A percentile compares a stretch with the other conserved stretches of the same genome.
phyloP scores from a whole-genome alignment of 2,888 invertebrate genomes.

The Resseliella maxima region DNA sequence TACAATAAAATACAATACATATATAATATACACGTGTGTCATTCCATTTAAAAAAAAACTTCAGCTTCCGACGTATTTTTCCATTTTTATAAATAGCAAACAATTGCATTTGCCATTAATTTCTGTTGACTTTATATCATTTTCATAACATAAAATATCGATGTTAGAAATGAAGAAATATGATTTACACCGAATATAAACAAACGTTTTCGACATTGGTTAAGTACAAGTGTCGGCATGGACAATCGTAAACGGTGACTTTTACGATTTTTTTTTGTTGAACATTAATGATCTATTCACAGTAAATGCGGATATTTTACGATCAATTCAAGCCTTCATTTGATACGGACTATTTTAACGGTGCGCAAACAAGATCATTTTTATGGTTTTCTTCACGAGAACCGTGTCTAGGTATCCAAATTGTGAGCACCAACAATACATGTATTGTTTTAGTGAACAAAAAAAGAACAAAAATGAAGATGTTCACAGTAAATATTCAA shows the following conservation, averaged over 20 bases:
- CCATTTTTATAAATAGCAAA: background rate
- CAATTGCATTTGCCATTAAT: conserved; percentile 3
- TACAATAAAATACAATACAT: too few species aligned
- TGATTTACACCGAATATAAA: conserved; percentile 1
- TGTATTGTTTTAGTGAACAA: background rate
- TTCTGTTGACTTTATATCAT: background rate
- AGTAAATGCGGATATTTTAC: conserved; percentile 36
- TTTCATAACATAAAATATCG: conserved; percentile 22
- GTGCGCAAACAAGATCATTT: conserved; percentile 11
- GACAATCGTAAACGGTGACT: conserved; percentile 45
- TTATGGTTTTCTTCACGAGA: conserved; percentile 24
- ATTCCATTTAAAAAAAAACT: background rate
- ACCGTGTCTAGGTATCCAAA: conserved; percentile 8
- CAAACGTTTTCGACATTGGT: background rate
- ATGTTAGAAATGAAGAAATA: background rate
- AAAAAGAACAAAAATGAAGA: background rate
- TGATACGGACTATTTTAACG: background rate
- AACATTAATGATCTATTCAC: conserved; percentile 46
- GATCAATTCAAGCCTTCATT: conserved; percentile 1
- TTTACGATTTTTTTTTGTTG: conserved; percentile 53
- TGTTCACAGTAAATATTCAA: conserved; percentile 1
- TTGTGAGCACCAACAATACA: background rate
- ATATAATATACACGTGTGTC: too few species aligned
- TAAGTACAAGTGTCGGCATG: background rate
- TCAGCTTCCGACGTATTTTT: background rate